Base-by-base conservation (phyloP, 2,113 vertebrate species). In the Delphinus delphis region DNA sequence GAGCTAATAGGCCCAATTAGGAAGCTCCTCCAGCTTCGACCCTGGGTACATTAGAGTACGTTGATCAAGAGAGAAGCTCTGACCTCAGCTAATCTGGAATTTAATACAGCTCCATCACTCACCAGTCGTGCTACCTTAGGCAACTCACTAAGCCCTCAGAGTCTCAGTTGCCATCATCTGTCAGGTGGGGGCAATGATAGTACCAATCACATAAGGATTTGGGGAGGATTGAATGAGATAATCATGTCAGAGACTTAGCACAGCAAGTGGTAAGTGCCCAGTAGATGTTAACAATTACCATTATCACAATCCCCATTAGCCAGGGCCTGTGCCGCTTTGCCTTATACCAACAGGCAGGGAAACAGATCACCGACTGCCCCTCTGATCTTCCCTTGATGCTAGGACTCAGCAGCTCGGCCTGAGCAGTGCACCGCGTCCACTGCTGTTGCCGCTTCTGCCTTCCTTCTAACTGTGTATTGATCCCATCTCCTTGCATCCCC, bases 1-100 rank as follows among this genome's bases (percentile, higher is more conserved):
- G 74, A 92, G 87, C 88, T 95, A 90, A 96, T 90, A 93, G 88
- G 18, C 33, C 79, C 90, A 73, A 82, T 97, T 92, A 96, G 83
- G 84, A 92, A 63, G 70, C 60, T 96, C 65, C n/a, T 83, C 92
- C 84, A 92, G 90, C 90, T 95, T 92, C 1, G 0, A 63, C 83
- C 79, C 79, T 90, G 44, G 74, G 28, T 17, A 4, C 84, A 92
- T 96, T 94, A 90, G 71, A 86, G 65, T 58, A 60, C 50, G 63
- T 38, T 90, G 58, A 60, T 80, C 33, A 41, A 26, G 86, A 73
- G 26, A 92, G n/a, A 76, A 65, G 53, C 7, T 85, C 26, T 76
- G 50, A 28, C n/a, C 93, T 65, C 62, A 77, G 12, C 38, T 38
- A 33, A 3, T 38, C 63, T 47, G 41, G 41, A 33, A 62, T 44